phyloP scores from a whole-genome alignment of 2,888 invertebrate species.

The Zaprionus obscuricornis region DNA sequence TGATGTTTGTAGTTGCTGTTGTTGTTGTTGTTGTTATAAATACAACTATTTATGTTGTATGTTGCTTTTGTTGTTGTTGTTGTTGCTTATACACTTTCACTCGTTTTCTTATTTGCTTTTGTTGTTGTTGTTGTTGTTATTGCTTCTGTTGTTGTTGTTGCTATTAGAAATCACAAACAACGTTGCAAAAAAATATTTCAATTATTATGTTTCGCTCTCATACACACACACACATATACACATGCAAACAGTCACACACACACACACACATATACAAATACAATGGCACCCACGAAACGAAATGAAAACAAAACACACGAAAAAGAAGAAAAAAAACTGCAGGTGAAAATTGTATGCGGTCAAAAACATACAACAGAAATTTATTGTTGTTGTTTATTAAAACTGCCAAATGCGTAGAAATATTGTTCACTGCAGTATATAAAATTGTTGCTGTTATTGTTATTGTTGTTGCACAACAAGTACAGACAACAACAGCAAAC shows the following conservation, averaged over 20 bases:
- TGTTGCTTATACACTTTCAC: constrained; percentile 56
- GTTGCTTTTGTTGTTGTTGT: too few relatives aligned
- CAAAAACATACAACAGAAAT: constrained; percentile 13
- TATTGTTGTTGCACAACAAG: constrained; percentile 65
- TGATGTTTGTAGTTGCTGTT: constrained; percentile 23
- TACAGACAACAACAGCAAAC: constrained; percentile 21
- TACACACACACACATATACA: constrained; percentile 34
- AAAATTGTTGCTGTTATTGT: constrained; percentile 9
- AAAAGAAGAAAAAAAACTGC: constrained; percentile 34
- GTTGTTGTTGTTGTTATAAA: constrained; percentile 21
- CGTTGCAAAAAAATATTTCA: constrained; percentile 50
- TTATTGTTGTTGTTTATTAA: constrained; percentile 33
- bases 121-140: constrained; percentile 32
- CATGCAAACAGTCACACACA: constrained; percentile 6
- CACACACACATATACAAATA: constrained; percentile 6
- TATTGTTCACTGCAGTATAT: constrained; percentile 23
- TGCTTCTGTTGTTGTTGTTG: constrained; percentile 23
- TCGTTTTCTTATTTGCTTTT: too few relatives aligned
- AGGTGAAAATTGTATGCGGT: constrained; percentile 51
- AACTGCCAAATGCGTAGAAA: constrained; percentile 39
- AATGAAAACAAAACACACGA: too few relatives aligned
- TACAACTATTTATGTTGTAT: constrained; percentile 24
- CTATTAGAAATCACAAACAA: constrained; percentile 56
- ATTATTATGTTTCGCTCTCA: constrained; percentile 55
- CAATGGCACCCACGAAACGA: too few relatives aligned